A percentile compares a stretch with the other conserved stretches of the same genome.
Conservation (phyloP, 2,113 vertebrate genomes). For the Tichodroma muraria region DNA sequence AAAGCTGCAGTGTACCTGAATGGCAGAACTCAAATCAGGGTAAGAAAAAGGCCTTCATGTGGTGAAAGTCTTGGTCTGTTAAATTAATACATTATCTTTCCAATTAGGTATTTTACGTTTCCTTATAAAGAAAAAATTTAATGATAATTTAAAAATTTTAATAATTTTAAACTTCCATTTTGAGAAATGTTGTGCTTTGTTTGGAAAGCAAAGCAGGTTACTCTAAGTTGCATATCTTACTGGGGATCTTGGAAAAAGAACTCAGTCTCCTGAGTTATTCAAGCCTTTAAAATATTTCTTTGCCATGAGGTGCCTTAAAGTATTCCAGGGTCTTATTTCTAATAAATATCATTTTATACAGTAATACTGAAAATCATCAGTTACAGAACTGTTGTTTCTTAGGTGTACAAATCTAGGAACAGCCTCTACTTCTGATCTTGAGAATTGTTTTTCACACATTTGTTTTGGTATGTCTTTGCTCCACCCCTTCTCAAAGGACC, state of each 20-base stretch:
- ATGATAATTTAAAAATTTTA: too few relatives aligned
- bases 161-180: not conserved
- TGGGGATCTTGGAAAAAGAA: not conserved
- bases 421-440: not conserved
- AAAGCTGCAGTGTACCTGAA: not conserved
- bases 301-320: constrained; percentile 33
- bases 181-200: not conserved
- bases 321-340: not conserved
- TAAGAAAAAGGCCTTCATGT: not conserved
- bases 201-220: not conserved
- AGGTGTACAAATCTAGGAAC: not conserved
- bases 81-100: not conserved
- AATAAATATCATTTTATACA: not conserved
- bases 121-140: not conserved
- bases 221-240: not conserved
- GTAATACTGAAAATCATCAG: not conserved
- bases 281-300: constrained; percentile 9
- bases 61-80: not conserved
- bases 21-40: not conserved
- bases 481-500: not conserved
- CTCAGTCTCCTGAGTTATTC: not conserved
- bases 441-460: not conserved
- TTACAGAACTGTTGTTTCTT: not conserved
- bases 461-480: not conserved
- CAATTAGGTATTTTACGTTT: not conserved